Conservation (phyloP, 2,888 invertebrate species). For the Ariolimax columbianus region DNA sequence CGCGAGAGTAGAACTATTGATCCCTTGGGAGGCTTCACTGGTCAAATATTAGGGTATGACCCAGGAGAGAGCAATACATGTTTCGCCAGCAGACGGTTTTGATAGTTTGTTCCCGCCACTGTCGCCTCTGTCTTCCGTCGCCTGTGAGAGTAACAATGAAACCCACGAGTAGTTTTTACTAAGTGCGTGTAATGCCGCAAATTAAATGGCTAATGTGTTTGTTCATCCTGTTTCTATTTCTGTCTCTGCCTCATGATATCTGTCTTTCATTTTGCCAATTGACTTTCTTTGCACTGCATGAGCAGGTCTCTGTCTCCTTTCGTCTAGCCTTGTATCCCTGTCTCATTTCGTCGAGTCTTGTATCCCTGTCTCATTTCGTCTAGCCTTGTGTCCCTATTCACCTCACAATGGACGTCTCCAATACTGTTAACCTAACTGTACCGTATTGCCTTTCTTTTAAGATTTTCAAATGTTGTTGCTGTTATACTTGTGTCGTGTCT, state of each 20-base stretch:
- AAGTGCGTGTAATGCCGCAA: conserved; percentile 39
- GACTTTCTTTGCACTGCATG: too few species aligned
- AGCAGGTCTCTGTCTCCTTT: too few species aligned
- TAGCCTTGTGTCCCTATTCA: too few species aligned
- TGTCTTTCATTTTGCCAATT: neutral
- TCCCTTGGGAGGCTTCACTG: conserved; percentile 22
- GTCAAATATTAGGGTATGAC: conserved; percentile 50
- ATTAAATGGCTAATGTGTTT: conserved; percentile 11
- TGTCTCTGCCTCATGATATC: neutral
- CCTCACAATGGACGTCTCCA: too few species aligned
- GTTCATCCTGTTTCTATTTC: neutral
- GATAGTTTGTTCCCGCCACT: conserved; percentile 8
- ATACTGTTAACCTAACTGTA: too few species aligned
- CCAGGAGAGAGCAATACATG: conserved; percentile 30
- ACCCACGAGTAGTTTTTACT: conserved; percentile 8
- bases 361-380: too few species aligned
- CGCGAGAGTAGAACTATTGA: conserved; percentile 45
- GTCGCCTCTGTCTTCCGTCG: neutral
- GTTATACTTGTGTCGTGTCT: too few species aligned
- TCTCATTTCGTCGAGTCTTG: too few species aligned
- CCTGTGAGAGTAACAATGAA: conserved; percentile 25
- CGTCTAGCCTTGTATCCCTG: too few species aligned
- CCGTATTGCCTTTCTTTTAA: too few species aligned
- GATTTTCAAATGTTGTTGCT: too few species aligned
- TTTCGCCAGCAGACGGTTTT: conserved; percentile 24